Conservation (phyloP, 2,113 vertebrate genomes). For the Microtus pennsylvanicus region DNA sequence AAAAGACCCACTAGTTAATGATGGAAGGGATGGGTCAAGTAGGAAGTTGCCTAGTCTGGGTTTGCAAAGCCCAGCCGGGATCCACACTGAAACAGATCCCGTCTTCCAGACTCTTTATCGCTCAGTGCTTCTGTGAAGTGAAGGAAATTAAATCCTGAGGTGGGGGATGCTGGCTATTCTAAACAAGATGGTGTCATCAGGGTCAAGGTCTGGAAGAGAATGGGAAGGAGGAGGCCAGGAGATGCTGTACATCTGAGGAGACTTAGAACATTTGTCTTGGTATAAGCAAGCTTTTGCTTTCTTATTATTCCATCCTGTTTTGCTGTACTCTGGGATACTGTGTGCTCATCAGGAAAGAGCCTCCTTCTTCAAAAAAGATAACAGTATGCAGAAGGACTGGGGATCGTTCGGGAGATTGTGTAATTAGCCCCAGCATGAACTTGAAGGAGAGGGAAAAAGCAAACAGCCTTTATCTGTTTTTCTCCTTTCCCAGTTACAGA, state of each 20-base stretch:
- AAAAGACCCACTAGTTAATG: background rate
- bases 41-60: background rate
- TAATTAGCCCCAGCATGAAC: constrained; percentile 14
- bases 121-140: background rate
- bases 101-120: background rate
- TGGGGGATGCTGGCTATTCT: background rate
- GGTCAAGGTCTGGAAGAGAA: background rate
- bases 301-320: background rate
- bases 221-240: background rate
- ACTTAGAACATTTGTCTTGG: background rate
- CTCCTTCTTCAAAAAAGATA: background rate
- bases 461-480: background rate
- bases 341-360: background rate
- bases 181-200: background rate
- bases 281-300: background rate
- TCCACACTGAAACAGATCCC: background rate
- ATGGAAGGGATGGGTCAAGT: fast-evolving
- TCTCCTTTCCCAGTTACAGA: background rate
- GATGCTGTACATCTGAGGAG: background rate
- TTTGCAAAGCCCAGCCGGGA: background rate
- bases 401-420: background rate
- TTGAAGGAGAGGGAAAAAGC: background rate
- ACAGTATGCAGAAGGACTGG: background rate
- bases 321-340: background rate
- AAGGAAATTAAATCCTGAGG: background rate